Evolutionary conservation across 2,888 invertebrate genomes (phyloP).

Genomic region (Lasioglossum leucozonium): DNA sequence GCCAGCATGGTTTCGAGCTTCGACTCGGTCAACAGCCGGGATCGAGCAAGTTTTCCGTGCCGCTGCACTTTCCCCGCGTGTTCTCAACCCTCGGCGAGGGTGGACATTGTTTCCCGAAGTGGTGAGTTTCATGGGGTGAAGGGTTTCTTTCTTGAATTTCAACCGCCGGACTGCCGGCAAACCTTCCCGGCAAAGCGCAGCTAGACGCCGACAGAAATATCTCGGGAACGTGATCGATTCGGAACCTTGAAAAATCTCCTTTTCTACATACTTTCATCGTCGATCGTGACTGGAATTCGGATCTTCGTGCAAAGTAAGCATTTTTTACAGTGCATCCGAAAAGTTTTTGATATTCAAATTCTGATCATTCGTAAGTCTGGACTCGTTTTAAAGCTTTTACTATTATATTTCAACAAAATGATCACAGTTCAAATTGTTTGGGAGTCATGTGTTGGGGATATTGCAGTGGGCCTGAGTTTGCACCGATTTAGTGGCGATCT

Average conservation of each 20-base stretch:
- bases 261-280: not conserved
- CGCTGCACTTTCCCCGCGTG: not conserved
- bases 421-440: no score
- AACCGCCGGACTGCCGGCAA: not conserved
- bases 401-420: no score
- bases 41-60: not conserved
- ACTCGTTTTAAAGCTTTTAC: no score
- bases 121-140: not conserved
- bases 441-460: no score
- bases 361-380: no score
- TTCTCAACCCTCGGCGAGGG: not conserved
- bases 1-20: not conserved
- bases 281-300: not conserved
- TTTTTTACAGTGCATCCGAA: no score
- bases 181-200: not conserved
- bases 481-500: no score
- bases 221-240: not conserved
- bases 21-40: constrained; percentile 2
- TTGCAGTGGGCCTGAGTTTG: no score
- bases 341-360: no score
- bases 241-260: not conserved
- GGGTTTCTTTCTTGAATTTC: not conserved
- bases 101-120: not conserved
- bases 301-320: not conserved
- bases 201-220: not conserved